Evolutionary conservation across 2,888 invertebrate genomes (phyloP), one percentile per base, ranked within the genome.

Genomic region (Phyto melanocephala): DNA sequence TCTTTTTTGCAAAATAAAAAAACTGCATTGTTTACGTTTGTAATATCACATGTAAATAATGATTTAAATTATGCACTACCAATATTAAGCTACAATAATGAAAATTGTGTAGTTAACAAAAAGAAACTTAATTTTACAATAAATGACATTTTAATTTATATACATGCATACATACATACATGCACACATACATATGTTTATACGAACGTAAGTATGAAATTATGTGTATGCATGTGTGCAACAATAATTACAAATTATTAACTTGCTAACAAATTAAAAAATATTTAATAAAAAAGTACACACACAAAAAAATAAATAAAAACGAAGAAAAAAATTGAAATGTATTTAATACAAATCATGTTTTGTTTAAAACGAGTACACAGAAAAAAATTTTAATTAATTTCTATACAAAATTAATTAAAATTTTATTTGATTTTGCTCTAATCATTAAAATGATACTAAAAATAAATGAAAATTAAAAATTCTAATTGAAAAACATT

Each of bases 11-110:
- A 47, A 77, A 63, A 35, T 62, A 35, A 80, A 76, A 28, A 60
- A 78, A 76, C 15, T 79, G 74, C 83, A 74, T 81, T 84, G 70
- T 79, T 84, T 81, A 76, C 72, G 81, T 80, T 71, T 81, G 84
- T 81, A 62, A 77, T 76, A 81, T 72, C 79, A 74, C 81, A 80
- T 80, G 81, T 80, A 72, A 84, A 81, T 79, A 67, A 71, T 54
- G 37, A 71, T 72, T 68, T 62, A 75, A 68, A 52, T 68, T 35
- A 68, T 68, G 47, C 60, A 72, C 47, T 54, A 65, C 42, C 70
- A 71, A 63, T 71, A 60, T 40, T 70, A 62, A 79, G 15, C 28
- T 54, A 42, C 17, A 47, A 33, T 37, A 58, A 33, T 35, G 67
- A 71, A 70, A 72, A 13, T 47, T 62, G 62, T 68, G 10, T 17